Conservation (phyloP, 2,113 vertebrate species). For the Ardeotis arabs region DNA sequence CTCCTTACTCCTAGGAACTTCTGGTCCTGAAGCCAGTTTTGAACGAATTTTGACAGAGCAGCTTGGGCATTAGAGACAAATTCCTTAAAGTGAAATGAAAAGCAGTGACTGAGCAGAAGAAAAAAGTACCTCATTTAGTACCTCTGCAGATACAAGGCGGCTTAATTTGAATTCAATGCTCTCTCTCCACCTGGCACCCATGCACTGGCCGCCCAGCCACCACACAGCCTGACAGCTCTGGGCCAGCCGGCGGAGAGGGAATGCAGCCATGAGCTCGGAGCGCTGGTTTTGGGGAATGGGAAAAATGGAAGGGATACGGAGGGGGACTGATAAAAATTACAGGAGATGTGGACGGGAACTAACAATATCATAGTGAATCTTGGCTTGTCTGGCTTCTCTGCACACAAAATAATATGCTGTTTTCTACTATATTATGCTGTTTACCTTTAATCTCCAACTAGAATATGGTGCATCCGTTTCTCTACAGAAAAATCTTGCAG, state of each 20-base stretch:
- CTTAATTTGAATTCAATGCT: neutral
- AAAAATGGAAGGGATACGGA: neutral
- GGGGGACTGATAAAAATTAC: neutral
- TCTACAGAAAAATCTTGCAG: slow-evolving; percentile 86
- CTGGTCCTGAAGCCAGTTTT: neutral
- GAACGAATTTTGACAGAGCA: neutral
- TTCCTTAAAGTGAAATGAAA: neutral
- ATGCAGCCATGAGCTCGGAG: rapidly evolving
- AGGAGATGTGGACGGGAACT: neutral
- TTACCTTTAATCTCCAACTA: slow-evolving; percentile 96
- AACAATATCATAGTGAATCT: rapidly evolving
- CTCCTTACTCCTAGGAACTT: neutral
- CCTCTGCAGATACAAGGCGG: neutral
- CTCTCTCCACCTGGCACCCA: neutral
- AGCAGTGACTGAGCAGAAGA: neutral
- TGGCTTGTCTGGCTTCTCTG: neutral
- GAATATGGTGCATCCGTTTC: slow-evolving; percentile 90
- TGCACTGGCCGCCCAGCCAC: no score
- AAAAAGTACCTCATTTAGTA: neutral
- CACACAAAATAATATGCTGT: neutral
- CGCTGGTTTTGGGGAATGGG: neutral
- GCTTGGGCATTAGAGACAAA: neutral
- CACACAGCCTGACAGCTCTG: neutral
- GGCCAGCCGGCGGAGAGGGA: rapidly evolving
- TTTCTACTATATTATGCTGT: neutral